phyloP scores from a whole-genome alignment of 2,888 invertebrate genomes.

The Dynastes tityus region DNA sequence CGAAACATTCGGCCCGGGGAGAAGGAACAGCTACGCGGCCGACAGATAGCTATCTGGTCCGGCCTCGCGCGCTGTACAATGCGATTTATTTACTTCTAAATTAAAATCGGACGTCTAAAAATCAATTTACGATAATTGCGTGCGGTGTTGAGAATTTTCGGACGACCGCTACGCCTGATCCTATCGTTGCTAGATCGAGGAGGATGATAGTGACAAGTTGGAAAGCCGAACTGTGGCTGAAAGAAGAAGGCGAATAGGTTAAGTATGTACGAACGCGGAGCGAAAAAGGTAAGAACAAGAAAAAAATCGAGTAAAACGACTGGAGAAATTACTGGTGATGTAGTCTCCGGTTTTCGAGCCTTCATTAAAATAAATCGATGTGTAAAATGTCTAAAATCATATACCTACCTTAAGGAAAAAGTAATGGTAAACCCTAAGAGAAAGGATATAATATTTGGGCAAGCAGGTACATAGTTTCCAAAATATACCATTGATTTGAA shows the following conservation, averaged over 20 bases:
- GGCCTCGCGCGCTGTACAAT: constrained; percentile 52
- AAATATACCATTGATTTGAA: too few relatives aligned
- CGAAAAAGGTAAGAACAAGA: background rate
- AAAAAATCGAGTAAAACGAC: background rate
- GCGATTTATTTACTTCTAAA: constrained; percentile 64
- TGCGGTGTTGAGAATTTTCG: constrained; percentile 51
- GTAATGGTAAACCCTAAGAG: too few relatives aligned
- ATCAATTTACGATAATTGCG: constrained; percentile 68
- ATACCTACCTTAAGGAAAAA: too few relatives aligned
- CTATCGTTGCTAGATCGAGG: constrained; percentile 46
- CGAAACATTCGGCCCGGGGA: constrained; percentile 3
- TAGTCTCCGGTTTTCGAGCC: too few relatives aligned
- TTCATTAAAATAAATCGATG: too few relatives aligned
- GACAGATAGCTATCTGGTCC: constrained; percentile 58
- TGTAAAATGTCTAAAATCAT: too few relatives aligned
- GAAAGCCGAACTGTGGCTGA: background rate
- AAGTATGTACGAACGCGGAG: background rate
- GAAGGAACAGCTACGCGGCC: constrained; percentile 29
- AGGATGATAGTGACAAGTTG: constrained; percentile 37
- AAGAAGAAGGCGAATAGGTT: background rate
- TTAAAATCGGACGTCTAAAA: constrained; percentile 66
- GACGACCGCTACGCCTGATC: constrained; percentile 40
- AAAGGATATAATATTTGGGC: too few relatives aligned
- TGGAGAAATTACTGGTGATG: too few relatives aligned
- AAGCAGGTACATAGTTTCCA: too few relatives aligned